Conservation (phyloP, 1,140 invertebrate genomes). For the Drosophila arawakana region DNA sequence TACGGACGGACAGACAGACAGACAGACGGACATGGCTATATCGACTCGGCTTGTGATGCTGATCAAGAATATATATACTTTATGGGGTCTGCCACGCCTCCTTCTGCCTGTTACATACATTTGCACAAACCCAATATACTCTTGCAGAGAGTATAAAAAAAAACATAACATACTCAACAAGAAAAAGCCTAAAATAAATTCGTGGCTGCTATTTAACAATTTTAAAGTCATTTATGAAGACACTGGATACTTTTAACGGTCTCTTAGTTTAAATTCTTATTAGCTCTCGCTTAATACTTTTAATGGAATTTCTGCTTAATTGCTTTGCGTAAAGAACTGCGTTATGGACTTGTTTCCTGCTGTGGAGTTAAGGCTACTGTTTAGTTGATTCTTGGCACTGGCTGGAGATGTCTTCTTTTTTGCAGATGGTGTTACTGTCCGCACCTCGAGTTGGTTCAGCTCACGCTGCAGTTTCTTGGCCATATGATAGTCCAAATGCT, state of each 20-base stretch:
- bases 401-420: slow-evolving; percentile 49
- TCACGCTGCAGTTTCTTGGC: slow-evolving; percentile 87
- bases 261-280: neutral
- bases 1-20: no score
- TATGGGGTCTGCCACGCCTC: no score
- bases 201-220: neutral
- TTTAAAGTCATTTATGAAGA: slow-evolving; percentile 1
- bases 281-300: neutral
- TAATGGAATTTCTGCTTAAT: slow-evolving; percentile 20
- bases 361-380: slow-evolving; percentile 35
- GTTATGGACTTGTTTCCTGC: slow-evolving; percentile 64
- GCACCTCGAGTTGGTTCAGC: slow-evolving; percentile 69
- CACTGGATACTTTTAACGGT: slow-evolving; percentile 1
- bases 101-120: no score
- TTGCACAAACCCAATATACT: no score
- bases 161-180: neutral
- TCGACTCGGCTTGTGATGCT: no score
- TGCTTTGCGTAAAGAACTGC: slow-evolving; percentile 71
- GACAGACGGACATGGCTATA: no score
- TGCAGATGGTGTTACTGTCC: slow-evolving; percentile 26
- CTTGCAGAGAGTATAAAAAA: no score
- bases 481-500: slow-evolving; percentile 90
- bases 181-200: neutral
- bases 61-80: no score
- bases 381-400: slow-evolving; percentile 50